A percentile compares a stretch with the other conserved stretches of the same genome.
These are phyloP conservation scores for Hylaeus volcanicus DNA, from an alignment of 1,140 invertebrate genomes.

Conservation along the genomic window DNA sequence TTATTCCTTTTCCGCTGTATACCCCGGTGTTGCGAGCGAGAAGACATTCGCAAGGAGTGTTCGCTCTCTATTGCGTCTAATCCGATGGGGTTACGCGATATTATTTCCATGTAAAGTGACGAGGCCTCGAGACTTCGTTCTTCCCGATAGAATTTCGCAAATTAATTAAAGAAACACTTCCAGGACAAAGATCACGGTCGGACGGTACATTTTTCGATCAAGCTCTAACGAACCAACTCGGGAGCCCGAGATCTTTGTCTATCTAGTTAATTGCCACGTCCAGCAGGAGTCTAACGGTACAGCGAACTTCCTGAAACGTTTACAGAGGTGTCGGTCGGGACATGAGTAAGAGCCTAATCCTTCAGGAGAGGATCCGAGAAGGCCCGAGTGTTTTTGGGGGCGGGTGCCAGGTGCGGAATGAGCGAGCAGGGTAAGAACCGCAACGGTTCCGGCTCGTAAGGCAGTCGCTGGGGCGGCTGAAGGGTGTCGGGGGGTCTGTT, in stretches of 20 bases:
- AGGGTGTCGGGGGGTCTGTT: constrained; percentile 22
- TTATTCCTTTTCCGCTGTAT: too few relatives aligned
- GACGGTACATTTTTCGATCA: too few relatives aligned
- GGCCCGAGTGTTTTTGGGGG: constrained; percentile 50
- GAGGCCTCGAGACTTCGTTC: too few relatives aligned
- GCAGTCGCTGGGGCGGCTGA: not conserved
- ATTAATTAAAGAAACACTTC: too few relatives aligned
- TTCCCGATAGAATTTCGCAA: too few relatives aligned
- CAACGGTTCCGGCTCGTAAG: constrained; percentile 29
- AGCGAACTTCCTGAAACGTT: constrained; percentile 25
- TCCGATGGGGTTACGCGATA: too few relatives aligned
- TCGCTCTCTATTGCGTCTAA: too few relatives aligned
- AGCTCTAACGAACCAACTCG: not conserved
- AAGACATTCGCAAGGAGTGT: too few relatives aligned
- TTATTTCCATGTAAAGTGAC: too few relatives aligned
- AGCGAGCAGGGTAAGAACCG: constrained; percentile 55
- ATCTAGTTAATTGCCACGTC: constrained; percentile 48
- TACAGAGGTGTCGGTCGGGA: constrained; percentile 22
- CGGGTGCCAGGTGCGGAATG: constrained; percentile 52
- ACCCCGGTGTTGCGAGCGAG: too few relatives aligned
- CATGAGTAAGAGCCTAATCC: constrained; percentile 58
- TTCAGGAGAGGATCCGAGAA: constrained; percentile 35
- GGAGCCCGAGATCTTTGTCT: not conserved
- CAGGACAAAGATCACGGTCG: too few relatives aligned
- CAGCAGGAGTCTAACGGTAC: constrained; percentile 21